Evolutionary conservation across 1,140 invertebrate species (phyloP).

Genomic region (Zaprionus ornatus): DNA sequence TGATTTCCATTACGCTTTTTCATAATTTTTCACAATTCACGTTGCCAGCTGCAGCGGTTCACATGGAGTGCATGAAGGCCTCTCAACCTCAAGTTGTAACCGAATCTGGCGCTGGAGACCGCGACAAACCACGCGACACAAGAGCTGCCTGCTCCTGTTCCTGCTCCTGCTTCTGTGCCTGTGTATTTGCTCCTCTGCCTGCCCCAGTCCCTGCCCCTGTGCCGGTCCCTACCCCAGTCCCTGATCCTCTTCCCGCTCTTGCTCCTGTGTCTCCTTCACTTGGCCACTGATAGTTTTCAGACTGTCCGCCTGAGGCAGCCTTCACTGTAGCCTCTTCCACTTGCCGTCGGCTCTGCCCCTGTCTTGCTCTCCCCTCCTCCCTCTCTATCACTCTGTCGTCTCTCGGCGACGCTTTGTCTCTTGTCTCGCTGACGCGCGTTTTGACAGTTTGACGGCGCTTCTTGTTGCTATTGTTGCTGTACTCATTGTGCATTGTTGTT

Average conservation of each 20-base stretch:
- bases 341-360: background rate
- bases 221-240: background rate
- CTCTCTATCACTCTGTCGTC: background rate
- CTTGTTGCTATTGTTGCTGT: slow-evolving; percentile 6
- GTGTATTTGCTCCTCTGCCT: too few relatives aligned
- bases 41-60: slow-evolving; percentile 62
- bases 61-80: slow-evolving; percentile 8
- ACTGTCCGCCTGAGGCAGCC: background rate
- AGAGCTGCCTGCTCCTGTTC: background rate
- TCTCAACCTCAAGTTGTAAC: background rate
- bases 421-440: slow-evolving; percentile 44
- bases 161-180: background rate
- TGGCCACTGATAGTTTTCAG: background rate
- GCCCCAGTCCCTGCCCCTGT: background rate
- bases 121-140: background rate
- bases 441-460: slow-evolving; percentile 71
- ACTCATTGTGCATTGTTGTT: background rate
- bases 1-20: slow-evolving; percentile 44
- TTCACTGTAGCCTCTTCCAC: background rate
- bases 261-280: too few relatives aligned
- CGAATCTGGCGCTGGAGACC: background rate
- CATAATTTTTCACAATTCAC: slow-evolving; percentile 61
- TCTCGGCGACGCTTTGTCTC: background rate
- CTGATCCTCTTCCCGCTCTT: background rate
- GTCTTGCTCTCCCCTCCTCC: background rate